A percentile compares a stretch with the other conserved stretches of the same genome.
phyloP scores from a whole-genome alignment of 2,113 vertebrate genomes.

The Oenanthe oenanthe region DNA sequence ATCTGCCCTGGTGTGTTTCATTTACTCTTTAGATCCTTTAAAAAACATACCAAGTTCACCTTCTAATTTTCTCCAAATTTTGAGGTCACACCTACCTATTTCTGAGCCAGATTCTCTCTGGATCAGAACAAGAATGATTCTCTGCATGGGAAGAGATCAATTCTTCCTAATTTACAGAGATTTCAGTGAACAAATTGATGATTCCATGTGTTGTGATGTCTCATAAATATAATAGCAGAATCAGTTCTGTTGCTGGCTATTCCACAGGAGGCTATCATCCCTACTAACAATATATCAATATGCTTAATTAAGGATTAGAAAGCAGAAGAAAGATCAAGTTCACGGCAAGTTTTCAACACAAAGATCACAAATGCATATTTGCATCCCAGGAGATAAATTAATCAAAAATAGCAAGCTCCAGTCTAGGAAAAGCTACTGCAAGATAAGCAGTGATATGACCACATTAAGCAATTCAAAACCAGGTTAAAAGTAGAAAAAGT shows the following conservation, averaged over 20 bases:
- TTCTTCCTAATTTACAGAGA: neutral
- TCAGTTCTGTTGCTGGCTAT: neutral
- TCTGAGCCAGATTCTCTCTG: neutral
- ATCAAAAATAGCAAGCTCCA: neutral
- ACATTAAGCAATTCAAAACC: neutral
- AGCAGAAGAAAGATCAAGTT: neutral
- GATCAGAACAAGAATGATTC: neutral
- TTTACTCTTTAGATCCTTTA: neutral
- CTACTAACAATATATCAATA: neutral
- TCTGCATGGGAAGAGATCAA: neutral
- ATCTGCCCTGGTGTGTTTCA: neutral
- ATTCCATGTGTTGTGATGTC: neutral
- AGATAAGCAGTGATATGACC: neutral
- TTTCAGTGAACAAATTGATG: neutral
- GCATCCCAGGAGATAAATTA: neutral
- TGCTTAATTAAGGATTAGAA: neutral
- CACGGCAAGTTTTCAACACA: neutral
- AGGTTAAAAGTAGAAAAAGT: neutral
- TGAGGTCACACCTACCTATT: neutral
- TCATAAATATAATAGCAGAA: neutral
- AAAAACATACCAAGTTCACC: neutral
- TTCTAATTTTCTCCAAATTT: neutral
- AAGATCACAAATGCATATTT: neutral
- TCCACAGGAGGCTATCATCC: neutral
- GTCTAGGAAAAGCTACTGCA: neutral